Percentiles rank a stretch among this genome's conserved stretches.
phyloP scores from a whole-genome alignment of 2,797 vertebrate genomes.

The Artibeus jamaicensis region DNA sequence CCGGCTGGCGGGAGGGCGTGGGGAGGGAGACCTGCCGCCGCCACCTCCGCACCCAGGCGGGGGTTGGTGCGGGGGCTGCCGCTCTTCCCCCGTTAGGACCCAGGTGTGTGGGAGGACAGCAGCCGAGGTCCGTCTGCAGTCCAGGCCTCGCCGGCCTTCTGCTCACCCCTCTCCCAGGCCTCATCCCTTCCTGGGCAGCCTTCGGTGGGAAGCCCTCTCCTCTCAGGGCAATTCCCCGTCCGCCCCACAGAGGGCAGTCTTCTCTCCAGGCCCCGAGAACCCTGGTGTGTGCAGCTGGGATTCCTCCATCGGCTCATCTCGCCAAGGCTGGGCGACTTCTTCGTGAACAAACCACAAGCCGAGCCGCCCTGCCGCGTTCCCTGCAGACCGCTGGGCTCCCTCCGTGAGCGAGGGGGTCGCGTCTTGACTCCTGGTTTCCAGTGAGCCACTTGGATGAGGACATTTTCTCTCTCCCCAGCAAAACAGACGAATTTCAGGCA shows the following conservation, averaged over 20 bases:
- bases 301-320: background rate
- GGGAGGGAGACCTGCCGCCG: background rate
- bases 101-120: background rate
- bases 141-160: background rate
- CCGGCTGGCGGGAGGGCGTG: background rate
- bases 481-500: background rate
- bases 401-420: background rate
- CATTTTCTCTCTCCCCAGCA: background rate
- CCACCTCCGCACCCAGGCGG: no score
- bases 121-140: background rate
- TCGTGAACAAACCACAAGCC: background rate
- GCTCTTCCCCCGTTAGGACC: background rate
- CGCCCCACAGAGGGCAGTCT: background rate
- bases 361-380: background rate
- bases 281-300: background rate
- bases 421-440: background rate
- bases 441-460: background rate
- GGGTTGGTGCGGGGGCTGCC: background rate
- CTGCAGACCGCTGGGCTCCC: background rate
- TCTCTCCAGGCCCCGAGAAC: background rate
- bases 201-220: no score
- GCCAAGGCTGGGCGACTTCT: background rate
- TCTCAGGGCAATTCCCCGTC: background rate
- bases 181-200: background rate
- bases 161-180: background rate